Evolutionary conservation across 2,113 vertebrate species (phyloP), one percentile per base, ranked within the genome.

Genomic region (Amphiprion ocellaris): DNA sequence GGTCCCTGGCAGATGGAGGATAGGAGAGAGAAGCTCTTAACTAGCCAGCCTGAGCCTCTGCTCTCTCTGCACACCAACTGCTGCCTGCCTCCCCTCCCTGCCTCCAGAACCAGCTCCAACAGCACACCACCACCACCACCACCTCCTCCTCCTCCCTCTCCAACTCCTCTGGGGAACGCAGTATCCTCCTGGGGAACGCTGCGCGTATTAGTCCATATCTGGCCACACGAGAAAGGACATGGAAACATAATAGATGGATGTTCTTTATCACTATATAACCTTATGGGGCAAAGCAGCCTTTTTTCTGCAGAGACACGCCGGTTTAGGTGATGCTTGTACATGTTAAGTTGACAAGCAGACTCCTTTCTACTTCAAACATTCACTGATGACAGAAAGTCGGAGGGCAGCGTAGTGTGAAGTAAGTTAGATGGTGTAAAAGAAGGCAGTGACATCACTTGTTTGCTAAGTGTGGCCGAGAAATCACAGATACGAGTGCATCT

Each of bases 61-160:
- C 91, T 93, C 92, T 93, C 92, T 88, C 89, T 90, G 93, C 91
- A 93, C 93, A 91, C 93, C 92, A 93, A 93, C 94, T 94, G 92
- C 93, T 93, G 93, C 92, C 93, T 91, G 83, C 85, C 91, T 87
- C 83, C 91, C 87, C 85, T 83, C 81, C 84, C 87, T 83, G 69
- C 86, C 83, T 89, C 86, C 81, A 86, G 81, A 90, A 83, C 88
- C 88, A 86, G 83, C 83, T 70, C 83, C 85, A 64, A 67, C 80
- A 83, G 79, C 89, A 85, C 85, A 74, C 77, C 64, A n/a, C 77
- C 79, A 84, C 89, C 70, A 84, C 84, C 87, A 56, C 62, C 69
- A 37, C 58, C 21, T 15, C 41, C 49, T 17, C 72, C 19, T 39
- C 75, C 17, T 66, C n/a, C 69, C 33, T 76, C 76, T 17, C 59